These are phyloP conservation scores for Scaptomyza tumidula DNA, from an alignment of 2,888 invertebrate genomes.

Conservation along the genomic window DNA sequence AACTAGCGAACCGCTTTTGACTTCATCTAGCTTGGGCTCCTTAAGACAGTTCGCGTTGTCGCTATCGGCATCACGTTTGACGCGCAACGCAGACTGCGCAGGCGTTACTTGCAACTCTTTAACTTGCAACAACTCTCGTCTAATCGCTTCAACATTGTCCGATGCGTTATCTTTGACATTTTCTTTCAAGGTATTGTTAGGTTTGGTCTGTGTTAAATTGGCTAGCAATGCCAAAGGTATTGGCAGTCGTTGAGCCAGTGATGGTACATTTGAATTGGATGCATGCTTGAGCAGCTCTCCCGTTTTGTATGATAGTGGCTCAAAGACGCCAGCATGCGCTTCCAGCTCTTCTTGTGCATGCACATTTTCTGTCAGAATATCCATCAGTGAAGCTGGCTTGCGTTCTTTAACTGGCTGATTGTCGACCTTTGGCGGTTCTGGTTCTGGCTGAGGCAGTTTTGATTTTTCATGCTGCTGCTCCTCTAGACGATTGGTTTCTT, in stretches of 20 bases:
- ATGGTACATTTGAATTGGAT: slow-evolving; percentile 17
- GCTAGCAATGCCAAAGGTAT: slow-evolving; percentile 80
- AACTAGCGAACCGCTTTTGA: slow-evolving; percentile 26
- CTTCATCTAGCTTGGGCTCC: slow-evolving; percentile 63
- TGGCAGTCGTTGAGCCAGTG: slow-evolving; percentile 70
- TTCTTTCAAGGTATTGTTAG: slow-evolving; percentile 29
- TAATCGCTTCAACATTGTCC: slow-evolving; percentile 78
- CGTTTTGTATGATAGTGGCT: slow-evolving; percentile 82
- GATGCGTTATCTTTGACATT: slow-evolving; percentile 31
- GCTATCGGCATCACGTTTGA: slow-evolving; percentile 63
- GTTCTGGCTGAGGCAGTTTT: slow-evolving; percentile 8
- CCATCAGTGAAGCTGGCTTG: slow-evolving; percentile 67
- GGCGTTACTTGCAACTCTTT: slow-evolving; percentile 33
- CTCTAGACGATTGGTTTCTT: slow-evolving; percentile 59
- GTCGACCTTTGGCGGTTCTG: slow-evolving; percentile 11
- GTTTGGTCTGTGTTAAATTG: slow-evolving; percentile 71
- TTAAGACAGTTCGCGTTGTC: slow-evolving; percentile 71
- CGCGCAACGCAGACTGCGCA: slow-evolving; percentile 39
- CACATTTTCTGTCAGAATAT: slow-evolving; percentile 72
- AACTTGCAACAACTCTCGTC: slow-evolving; percentile 81
- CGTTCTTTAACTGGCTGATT: slow-evolving; percentile 32
- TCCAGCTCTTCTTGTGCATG: slow-evolving; percentile 65
- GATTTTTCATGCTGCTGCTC: slow-evolving; percentile 16
- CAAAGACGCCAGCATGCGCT: slow-evolving; percentile 73
- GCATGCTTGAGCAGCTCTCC: slow-evolving; percentile 68